phyloP scores from a whole-genome alignment of 37 sponge, comb jelly and placozoan genomes.

The Eunapius fragilis region DNA sequence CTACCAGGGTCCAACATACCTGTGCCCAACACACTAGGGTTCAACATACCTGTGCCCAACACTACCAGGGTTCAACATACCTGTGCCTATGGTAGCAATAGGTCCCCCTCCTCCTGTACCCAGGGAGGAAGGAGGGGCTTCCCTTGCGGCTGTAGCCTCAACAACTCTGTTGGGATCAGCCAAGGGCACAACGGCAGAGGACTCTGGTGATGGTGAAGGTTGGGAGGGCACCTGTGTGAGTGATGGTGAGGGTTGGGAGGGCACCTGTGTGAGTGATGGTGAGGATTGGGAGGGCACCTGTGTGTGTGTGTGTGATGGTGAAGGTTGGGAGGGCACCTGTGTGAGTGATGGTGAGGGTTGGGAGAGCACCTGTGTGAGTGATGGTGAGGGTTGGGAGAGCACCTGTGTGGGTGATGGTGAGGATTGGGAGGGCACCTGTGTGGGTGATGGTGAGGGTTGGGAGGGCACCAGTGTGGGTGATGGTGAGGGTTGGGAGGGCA shows the following conservation, averaged over 20 bases:
- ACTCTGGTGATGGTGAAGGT: not conserved
- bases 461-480: no score
- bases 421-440: no score
- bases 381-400: no score
- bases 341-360: no score
- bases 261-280: not conserved
- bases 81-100: not conserved
- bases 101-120: not conserved
- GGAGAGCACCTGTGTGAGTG: no score
- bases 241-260: not conserved
- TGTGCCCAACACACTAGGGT: not conserved
- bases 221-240: no score
- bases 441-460: no score
- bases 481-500: no score
- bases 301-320: conserved; percentile 5
- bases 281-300: not conserved
- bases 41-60: no score
- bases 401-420: no score
- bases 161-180: not conserved
- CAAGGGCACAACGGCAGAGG: not conserved
- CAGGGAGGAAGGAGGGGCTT: not conserved
- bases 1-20: not conserved
- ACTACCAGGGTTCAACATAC: no score
- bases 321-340: not conserved
- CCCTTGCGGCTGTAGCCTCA: not conserved